Conservation (phyloP, 1,140 invertebrate genomes). For the Nomia melanderi region DNA sequence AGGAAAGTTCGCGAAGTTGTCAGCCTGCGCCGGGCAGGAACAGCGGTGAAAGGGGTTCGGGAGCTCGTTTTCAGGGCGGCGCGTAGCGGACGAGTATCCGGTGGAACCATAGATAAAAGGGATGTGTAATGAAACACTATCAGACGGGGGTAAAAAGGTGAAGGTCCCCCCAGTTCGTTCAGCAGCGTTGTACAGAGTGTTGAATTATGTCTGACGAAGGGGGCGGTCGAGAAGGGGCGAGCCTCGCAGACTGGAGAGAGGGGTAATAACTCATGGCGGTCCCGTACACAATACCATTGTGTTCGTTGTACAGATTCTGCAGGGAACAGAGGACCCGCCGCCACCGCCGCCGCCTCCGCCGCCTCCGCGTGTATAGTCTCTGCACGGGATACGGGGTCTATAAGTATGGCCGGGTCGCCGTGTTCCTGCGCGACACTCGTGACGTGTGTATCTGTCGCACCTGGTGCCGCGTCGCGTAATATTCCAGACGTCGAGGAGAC, state of each 20-base stretch:
- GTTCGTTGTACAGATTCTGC: slow-evolving; percentile 73
- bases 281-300: slow-evolving; percentile 78
- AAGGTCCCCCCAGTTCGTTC: slow-evolving; percentile 42
- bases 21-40: neutral
- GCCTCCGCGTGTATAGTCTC: slow-evolving; percentile 14
- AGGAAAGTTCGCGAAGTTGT: slow-evolving; percentile 28
- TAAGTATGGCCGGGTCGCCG: slow-evolving; percentile 11
- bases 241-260: slow-evolving; percentile 67
- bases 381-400: slow-evolving; percentile 19
- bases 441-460: slow-evolving; percentile 31
- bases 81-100: slow-evolving; percentile 26
- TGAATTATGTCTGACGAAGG: slow-evolving; percentile 74
- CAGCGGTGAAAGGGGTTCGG: neutral
- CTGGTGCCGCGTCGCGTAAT: slow-evolving; percentile 14
- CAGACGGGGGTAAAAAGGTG: slow-evolving; percentile 67
- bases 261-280: slow-evolving; percentile 78
- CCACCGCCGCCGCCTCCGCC: too few species aligned
- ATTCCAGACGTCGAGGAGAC: slow-evolving; percentile 15
- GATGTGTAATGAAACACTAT: slow-evolving; percentile 72
- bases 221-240: slow-evolving; percentile 55
- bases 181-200: slow-evolving; percentile 68
- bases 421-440: slow-evolving; percentile 15
- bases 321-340: slow-evolving; percentile 49
- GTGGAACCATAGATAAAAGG: slow-evolving; percentile 54
- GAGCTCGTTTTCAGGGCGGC: neutral